These are phyloP conservation scores for Neotragus moschatus DNA, from an alignment of 2,113 vertebrate genomes.

Conservation along the genomic window DNA sequence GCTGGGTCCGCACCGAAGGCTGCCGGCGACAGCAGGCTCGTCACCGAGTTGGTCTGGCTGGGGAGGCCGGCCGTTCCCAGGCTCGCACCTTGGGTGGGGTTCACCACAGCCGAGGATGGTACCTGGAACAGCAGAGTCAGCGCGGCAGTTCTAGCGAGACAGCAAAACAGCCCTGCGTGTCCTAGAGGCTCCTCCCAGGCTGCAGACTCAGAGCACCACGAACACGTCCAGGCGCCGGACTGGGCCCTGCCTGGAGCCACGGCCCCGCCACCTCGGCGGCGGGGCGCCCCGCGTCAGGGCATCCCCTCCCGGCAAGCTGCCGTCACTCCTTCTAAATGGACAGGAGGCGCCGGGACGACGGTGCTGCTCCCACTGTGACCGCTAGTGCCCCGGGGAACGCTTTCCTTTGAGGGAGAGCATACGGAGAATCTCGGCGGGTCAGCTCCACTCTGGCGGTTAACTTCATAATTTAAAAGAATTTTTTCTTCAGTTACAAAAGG, in stretches of 20 bases:
- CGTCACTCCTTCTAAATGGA: not conserved
- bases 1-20: not conserved
- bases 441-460: not conserved
- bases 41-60: accelerated
- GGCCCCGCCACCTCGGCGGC: accelerated
- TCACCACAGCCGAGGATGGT: accelerated
- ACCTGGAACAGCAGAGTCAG: accelerated
- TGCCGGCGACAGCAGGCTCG: accelerated
- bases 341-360: accelerated
- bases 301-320: accelerated
- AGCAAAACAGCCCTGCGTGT: not conserved
- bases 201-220: accelerated
- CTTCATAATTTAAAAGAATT: not conserved
- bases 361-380: accelerated
- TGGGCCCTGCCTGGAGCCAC: not conserved
- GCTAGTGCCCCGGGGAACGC: accelerated
- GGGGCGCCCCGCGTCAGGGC: accelerated
- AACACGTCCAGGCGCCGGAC: not conserved
- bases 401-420: accelerated
- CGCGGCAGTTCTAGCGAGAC: accelerated
- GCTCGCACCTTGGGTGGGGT: accelerated
- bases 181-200: not conserved
- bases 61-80: not conserved
- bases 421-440: not conserved
- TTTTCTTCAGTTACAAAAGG: not conserved